phyloP scores from a whole-genome alignment of 2,797 vertebrate species.

The Sarcoramphus papa region DNA sequence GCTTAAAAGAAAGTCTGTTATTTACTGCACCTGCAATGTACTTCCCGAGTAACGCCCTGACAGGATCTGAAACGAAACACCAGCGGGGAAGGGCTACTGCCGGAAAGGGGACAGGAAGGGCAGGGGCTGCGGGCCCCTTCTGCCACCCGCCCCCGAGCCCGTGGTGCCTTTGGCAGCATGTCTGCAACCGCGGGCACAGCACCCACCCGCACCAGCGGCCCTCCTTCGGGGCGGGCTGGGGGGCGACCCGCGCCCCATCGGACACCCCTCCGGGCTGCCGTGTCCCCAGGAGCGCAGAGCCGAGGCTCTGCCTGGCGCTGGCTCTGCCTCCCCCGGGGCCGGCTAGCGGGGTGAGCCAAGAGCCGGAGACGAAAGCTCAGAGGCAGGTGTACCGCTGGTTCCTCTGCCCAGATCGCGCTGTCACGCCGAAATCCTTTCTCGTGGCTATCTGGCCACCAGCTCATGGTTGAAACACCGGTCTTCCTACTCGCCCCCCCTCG shows the following conservation, averaged over 20 bases:
- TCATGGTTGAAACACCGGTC: rapidly evolving
- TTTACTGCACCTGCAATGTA: rapidly evolving
- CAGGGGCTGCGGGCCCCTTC: not conserved
- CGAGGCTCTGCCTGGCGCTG: not conserved
- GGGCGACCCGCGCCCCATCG: rapidly evolving
- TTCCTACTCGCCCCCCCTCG: too few relatives aligned
- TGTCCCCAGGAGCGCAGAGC: not conserved
- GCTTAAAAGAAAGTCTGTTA: not conserved
- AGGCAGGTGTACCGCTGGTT: not conserved
- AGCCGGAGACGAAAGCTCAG: not conserved
- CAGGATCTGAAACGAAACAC: rapidly evolving
- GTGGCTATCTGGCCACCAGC: not conserved
- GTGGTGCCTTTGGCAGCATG: rapidly evolving
- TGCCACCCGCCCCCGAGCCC: rapidly evolving
- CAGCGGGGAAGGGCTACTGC: not conserved
- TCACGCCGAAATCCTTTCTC: not conserved
- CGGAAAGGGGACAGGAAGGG: not conserved
- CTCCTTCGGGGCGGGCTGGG: not conserved
- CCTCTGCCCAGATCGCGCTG: not conserved
- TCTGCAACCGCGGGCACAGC: not conserved
- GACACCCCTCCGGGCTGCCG: not conserved
- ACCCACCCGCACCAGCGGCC: not conserved
- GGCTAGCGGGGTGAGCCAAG: rapidly evolving
- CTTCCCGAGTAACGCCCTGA: not conserved
- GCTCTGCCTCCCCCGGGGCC: rapidly evolving